Evolutionary conservation across 2,888 invertebrate species (phyloP).

Genomic region (Torymus tubicola): DNA sequence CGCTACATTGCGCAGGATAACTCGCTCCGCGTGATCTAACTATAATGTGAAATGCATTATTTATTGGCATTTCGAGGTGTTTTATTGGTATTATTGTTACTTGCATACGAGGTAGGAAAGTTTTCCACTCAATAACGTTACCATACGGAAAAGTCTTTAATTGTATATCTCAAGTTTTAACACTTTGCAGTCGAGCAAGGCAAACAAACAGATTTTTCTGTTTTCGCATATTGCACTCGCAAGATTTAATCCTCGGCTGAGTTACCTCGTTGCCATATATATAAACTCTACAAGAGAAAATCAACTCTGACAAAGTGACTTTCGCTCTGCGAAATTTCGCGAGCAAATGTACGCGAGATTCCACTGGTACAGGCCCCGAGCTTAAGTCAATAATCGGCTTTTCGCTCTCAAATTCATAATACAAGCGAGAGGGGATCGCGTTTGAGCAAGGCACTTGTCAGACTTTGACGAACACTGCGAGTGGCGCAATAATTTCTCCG

Average conservation of each 20-base stretch:
- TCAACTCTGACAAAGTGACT: too few relatives aligned
- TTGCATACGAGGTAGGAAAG: too few relatives aligned
- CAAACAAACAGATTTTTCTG: too few relatives aligned
- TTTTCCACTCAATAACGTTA: too few relatives aligned
- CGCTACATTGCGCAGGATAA: not conserved
- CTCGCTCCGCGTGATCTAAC: not conserved
- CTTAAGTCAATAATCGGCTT: conserved; percentile 34
- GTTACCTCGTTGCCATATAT: too few relatives aligned
- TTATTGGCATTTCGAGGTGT: not conserved
- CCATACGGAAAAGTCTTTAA: too few relatives aligned
- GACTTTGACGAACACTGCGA: conserved; percentile 40
- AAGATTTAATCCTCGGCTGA: too few relatives aligned
- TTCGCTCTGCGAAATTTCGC: not conserved
- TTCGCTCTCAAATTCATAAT: conserved; percentile 26
- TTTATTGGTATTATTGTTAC: too few relatives aligned
- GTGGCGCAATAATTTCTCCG: conserved; percentile 6
- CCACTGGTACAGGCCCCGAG: not conserved
- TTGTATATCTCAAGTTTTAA: too few relatives aligned
- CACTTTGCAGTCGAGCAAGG: too few relatives aligned
- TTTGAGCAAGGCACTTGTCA: conserved; percentile 41
- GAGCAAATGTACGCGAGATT: not conserved
- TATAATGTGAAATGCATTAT: conserved; percentile 17
- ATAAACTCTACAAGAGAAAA: too few relatives aligned
- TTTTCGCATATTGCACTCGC: too few relatives aligned
- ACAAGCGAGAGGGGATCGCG: conserved; percentile 1